These are phyloP conservation scores for Drosophila suzukii DNA, from an alignment of 1,140 invertebrate species.

Conservation along the genomic window DNA sequence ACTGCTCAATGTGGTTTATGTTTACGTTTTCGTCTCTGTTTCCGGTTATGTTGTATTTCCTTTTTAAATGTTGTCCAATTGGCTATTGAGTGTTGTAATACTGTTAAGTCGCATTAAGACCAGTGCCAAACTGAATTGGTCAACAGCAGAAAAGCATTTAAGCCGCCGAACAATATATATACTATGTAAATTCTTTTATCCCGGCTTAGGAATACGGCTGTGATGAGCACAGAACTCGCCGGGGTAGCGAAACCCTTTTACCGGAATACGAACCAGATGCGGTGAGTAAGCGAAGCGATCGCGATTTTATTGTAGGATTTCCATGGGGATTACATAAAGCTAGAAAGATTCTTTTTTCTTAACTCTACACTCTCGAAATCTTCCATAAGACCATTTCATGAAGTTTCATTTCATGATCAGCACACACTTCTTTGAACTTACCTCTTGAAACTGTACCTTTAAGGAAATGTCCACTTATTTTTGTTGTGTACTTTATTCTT, in stretches of 20 bases:
- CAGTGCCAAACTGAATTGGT: constrained; percentile 27
- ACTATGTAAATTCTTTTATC: constrained; percentile 60
- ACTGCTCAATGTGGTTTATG: constrained; percentile 41
- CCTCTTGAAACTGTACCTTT: background rate
- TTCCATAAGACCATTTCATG: constrained; percentile 22
- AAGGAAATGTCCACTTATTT: constrained; percentile 15
- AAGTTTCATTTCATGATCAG: constrained; percentile 36
- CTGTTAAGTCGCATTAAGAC: constrained; percentile 26
- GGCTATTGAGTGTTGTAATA: constrained; percentile 70
- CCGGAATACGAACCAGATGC: constrained; percentile 88
- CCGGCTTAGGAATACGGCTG: constrained; percentile 85
- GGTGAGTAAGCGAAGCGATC: constrained; percentile 85
- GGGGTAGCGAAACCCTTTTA: constrained; percentile 88
- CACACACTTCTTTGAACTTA: constrained; percentile 10
- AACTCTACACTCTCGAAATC: background rate
- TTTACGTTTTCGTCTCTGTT: constrained; percentile 28
- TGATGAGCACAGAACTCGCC: constrained; percentile 87
- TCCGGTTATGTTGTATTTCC: constrained; percentile 46
- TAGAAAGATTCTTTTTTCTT: background rate
- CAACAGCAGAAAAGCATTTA: constrained; percentile 11
- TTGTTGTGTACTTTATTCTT: constrained; percentile 56
- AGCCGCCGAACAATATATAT: constrained; percentile 33
- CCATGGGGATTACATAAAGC: background rate
- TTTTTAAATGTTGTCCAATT: constrained; percentile 67
- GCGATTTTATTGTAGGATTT: background rate